These are phyloP conservation scores for Grammomys dolichurus DNA, from an alignment of 2,113 vertebrate genomes.

Conservation along the genomic window DNA sequence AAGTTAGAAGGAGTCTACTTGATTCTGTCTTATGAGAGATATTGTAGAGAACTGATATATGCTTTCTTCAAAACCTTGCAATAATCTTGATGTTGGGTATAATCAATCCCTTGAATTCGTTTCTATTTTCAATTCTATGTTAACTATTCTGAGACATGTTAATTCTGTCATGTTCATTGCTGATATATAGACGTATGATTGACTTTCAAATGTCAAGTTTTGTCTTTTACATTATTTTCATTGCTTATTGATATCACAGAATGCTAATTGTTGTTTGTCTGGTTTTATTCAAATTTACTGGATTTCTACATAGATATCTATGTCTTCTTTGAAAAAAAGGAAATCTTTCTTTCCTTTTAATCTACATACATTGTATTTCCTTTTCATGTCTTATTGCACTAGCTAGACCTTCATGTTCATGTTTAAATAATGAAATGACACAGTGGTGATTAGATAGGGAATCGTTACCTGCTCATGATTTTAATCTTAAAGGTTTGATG, in stretches of 20 bases:
- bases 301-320: background rate
- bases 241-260: background rate
- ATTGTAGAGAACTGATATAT: background rate
- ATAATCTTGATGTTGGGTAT: background rate
- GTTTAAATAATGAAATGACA: background rate
- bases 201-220: background rate
- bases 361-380: background rate
- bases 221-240: background rate
- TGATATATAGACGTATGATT: background rate
- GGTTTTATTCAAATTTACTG: background rate
- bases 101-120: background rate
- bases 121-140: background rate
- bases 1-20: background rate
- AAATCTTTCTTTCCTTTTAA: background rate
- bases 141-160: background rate
- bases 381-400: background rate
- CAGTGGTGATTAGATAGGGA: background rate
- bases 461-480: background rate
- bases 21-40: background rate
- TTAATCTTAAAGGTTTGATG: background rate
- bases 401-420: background rate
- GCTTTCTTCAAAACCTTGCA: background rate
- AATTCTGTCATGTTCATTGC: background rate
- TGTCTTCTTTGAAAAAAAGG: background rate
- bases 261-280: background rate